Percentiles rank a stretch among this genome's conserved stretches.
phyloP scores from a whole-genome alignment of 2,797 vertebrate species.

The Columba guinea region DNA sequence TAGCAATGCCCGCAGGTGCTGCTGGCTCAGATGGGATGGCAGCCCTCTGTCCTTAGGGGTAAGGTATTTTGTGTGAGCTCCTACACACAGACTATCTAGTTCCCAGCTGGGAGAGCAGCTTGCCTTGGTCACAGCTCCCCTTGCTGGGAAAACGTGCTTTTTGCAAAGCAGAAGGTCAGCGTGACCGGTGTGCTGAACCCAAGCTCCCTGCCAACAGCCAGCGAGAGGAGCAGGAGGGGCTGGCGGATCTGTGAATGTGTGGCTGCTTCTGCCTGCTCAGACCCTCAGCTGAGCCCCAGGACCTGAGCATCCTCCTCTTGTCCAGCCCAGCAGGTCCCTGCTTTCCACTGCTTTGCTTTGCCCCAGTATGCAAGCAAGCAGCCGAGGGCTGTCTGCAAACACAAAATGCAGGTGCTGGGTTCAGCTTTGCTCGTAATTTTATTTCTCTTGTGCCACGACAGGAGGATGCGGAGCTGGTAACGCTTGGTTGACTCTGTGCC shows the following conservation, averaged over 20 bases:
- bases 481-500: not conserved
- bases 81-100: not conserved
- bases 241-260: not conserved
- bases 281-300: not conserved
- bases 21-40: not conserved
- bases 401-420: not conserved
- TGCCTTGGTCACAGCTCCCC: not conserved
- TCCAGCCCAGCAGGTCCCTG: not conserved
- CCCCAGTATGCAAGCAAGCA: accelerated
- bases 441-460: not conserved
- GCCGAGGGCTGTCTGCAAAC: not conserved
- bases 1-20: slow-evolving; percentile 2
- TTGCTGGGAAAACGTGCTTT: slow-evolving; percentile 16
- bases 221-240: not conserved
- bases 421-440: not conserved
- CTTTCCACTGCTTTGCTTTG: not conserved
- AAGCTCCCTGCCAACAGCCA: not conserved
- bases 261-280: not conserved
- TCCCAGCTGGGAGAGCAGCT: not conserved
- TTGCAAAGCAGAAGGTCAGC: slow-evolving; percentile 41
- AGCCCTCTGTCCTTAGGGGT: not conserved
- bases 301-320: not conserved
- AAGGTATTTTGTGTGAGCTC: not conserved
- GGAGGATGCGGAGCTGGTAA: not conserved
- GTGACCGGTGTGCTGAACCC: slow-evolving; percentile 2